These are phyloP conservation scores for Mylabris phalerata DNA, from an alignment of 1,140 invertebrate species.

Conservation along the genomic window DNA sequence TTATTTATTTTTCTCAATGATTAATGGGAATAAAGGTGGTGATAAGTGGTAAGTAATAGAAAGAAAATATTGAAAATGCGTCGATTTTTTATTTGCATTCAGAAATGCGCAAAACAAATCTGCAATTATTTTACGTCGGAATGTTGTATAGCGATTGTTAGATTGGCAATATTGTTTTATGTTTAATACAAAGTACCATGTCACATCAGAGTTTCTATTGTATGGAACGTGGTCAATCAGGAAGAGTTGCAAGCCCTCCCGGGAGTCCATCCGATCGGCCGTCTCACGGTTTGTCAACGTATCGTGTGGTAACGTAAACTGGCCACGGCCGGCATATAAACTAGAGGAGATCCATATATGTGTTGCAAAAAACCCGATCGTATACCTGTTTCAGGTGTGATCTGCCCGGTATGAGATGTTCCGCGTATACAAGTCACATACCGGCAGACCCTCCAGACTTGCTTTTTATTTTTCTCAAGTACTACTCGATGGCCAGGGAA, in stretches of 20 bases:
- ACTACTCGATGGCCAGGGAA: conserved; percentile 5
- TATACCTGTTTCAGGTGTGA: conserved; percentile 13
- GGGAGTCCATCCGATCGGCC: not conserved
- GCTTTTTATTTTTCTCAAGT: not conserved
- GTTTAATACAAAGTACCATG: too few relatives aligned
- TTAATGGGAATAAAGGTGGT: too few relatives aligned
- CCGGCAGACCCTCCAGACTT: conserved; percentile 2
- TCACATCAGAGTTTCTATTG: too few relatives aligned
- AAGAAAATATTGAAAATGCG: too few relatives aligned
- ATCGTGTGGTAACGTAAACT: not conserved
- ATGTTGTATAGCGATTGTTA: too few relatives aligned
- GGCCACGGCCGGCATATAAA: too few relatives aligned
- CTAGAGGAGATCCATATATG: conserved; percentile 8
- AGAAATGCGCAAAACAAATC: too few relatives aligned
- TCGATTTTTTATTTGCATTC: too few relatives aligned
- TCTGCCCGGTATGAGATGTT: conserved; percentile 14
- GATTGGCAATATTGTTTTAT: too few relatives aligned
- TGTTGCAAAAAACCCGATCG: not conserved
- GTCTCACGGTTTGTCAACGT: conserved; percentile 14
- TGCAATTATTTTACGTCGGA: too few relatives aligned
- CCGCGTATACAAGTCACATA: conserved; percentile 13
- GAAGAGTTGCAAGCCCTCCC: conserved; percentile 9
- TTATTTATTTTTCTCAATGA: too few relatives aligned
- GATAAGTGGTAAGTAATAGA: too few relatives aligned
- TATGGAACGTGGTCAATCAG: conserved; percentile 1